Conservation (phyloP, 2,888 invertebrate genomes). For the Mimumesa dahlbomi region DNA sequence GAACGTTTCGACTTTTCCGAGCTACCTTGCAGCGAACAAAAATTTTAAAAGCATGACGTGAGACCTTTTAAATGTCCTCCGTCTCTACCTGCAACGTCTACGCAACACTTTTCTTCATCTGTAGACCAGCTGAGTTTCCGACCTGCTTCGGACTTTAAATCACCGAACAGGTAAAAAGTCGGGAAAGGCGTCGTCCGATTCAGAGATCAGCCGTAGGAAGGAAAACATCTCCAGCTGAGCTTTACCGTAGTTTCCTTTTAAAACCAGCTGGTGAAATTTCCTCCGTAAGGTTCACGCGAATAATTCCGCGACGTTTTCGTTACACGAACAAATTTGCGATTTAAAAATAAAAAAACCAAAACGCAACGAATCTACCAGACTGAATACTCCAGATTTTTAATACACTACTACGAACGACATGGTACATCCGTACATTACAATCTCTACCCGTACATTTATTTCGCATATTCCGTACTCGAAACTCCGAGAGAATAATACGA, state of each 20-base stretch:
- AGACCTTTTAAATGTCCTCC: constrained; percentile 33
- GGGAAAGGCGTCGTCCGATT: not conserved
- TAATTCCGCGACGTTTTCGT: no score
- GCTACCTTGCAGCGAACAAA: not conserved
- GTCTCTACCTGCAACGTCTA: constrained; percentile 10
- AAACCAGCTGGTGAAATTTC: constrained; percentile 16
- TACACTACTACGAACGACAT: no score
- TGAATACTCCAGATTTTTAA: no score
- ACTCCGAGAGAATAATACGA: no score
- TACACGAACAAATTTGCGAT: no score
- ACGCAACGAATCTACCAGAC: no score
- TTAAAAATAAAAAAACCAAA: no score
- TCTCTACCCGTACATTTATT: no score
- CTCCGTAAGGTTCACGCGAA: no score
- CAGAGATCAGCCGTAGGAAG: constrained; percentile 9
- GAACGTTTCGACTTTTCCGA: constrained; percentile 1
- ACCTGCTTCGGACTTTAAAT: constrained; percentile 56
- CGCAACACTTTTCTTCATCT: constrained; percentile 47
- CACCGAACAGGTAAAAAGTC: constrained; percentile 54
- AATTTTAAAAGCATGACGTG: constrained; percentile 11
- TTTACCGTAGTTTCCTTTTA: constrained; percentile 31
- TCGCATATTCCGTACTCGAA: no score
- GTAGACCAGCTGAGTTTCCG: constrained; percentile 47
- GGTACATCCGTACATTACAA: no score
- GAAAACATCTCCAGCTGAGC: constrained; percentile 38